phyloP scores from a whole-genome alignment of 2,113 vertebrate genomes.

The Brienomyrus brachyistius region DNA sequence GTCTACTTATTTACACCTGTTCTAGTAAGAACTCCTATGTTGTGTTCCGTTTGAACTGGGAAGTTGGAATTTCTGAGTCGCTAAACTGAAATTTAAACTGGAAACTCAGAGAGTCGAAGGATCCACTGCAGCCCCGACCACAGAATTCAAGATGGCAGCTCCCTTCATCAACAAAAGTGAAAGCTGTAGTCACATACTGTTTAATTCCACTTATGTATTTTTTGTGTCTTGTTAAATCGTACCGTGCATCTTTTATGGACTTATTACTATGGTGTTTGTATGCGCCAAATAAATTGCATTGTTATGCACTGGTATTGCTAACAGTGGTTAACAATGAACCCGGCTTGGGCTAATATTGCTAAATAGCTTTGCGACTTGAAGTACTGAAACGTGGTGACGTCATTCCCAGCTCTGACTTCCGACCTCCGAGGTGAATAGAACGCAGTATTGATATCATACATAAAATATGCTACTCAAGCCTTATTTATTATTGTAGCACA shows the following conservation, averaged over 20 bases:
- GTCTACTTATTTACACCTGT: neutral
- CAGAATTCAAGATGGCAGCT: neutral
- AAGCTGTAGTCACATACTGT: neutral
- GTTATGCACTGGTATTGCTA: neutral
- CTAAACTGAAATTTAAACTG: neutral
- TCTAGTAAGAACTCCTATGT: neutral
- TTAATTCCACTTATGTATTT: neutral
- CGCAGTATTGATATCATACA: neutral
- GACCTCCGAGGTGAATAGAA: neutral
- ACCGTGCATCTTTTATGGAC: neutral
- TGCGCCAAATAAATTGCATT: neutral
- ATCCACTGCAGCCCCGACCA: too few relatives aligned
- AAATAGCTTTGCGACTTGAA: neutral
- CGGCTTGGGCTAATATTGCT: neutral
- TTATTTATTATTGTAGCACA: neutral
- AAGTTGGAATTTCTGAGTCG: neutral
- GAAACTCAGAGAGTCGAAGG: neutral
- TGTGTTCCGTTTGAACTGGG: neutral
- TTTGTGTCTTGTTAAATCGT: neutral
- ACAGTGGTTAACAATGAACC: neutral
- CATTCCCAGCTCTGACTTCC: neutral
- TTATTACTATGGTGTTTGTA: neutral
- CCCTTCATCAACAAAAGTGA: neutral
- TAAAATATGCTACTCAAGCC: neutral
- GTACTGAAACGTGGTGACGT: neutral